Evolutionary conservation across 2,797 vertebrate genomes (phyloP).

Genomic region (Forpus xanthops): DNA sequence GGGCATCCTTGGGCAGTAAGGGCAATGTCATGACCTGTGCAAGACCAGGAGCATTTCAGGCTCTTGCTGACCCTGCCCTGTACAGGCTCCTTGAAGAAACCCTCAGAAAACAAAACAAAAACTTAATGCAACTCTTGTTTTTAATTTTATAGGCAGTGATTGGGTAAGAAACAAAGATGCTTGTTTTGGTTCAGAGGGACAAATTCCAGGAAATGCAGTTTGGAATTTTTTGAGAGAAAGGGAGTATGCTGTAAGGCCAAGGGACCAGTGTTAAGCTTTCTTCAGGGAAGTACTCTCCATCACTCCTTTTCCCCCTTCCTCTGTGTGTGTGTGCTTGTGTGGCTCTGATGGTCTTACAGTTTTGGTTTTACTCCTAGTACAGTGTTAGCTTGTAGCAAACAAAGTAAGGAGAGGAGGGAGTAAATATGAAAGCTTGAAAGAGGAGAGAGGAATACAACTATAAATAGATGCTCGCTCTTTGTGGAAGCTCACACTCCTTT

Average conservation of each 20-base stretch:
- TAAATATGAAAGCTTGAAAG: neutral
- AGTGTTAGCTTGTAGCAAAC: neutral
- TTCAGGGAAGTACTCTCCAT: neutral
- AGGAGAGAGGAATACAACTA: neutral
- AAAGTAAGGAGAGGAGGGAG: neutral
- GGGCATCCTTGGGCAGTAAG: neutral
- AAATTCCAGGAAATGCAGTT: neutral
- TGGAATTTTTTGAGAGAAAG: conserved; percentile 12
- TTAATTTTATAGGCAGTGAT: neutral
- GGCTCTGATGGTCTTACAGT: neutral
- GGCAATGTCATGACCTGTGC: neutral
- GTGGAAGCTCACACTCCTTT: neutral
- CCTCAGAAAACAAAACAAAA: neutral
- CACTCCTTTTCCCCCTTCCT: neutral
- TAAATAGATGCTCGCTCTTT: neutral
- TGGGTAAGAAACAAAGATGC: neutral
- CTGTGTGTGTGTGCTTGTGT: neutral
- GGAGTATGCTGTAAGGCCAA: neutral
- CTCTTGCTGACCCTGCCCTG: neutral
- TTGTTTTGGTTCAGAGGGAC: neutral
- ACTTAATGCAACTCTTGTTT: neutral
- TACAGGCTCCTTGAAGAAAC: neutral
- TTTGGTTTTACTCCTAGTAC: neutral
- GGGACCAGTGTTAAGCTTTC: neutral
- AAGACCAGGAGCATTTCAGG: neutral